Evolutionary conservation across 2,797 vertebrate genomes (phyloP), one percentile per base, ranked within the genome.

Genomic region (Denticeps clupeoides): DNA sequence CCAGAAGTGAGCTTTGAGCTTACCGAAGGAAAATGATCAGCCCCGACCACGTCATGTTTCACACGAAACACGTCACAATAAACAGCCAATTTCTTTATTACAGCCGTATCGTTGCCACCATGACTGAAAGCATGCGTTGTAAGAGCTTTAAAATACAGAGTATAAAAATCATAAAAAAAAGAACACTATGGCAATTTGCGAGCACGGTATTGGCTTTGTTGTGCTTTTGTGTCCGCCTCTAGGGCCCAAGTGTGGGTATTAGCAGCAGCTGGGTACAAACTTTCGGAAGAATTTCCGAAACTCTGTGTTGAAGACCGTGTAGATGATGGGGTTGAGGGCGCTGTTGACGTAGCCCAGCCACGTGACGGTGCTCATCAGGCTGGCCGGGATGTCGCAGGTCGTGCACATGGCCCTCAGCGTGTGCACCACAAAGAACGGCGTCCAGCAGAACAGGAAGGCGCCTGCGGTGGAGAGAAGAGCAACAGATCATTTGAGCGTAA

Each of bases 321-420:
- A 97, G 72, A 95, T 93, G 70, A 95, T 52, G 0, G 93, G 93
- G 72, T 97, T 98, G 58, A 97, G 71, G 1, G 92, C 93, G 8
- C 91, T 96, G 82, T 97, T 97, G 73, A 92, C 86, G 0, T 98
- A 97, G 43, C 92, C 92, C 56, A 98, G 73, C 93, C 94, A 97
- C 5, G 94, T 97, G 65, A 94, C 93, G 0, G 85, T 83, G 67
- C 92, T 97, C 77, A 88, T 88, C 67, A 91, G 79, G 12, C 71
- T 70, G 0, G 76, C 60, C 0, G 91, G 80, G 47, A 93, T 62
- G 22, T 71, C 7, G 56, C 93, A 97, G 56, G 81, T 62, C 7
- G 72, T 74, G 37, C 93, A 98, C 46, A 88, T 75, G 1, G 84
- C 91, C 31, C 86, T 72, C 45, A 87, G 77, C 3, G 86, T 86